Evolutionary conservation across 2,113 vertebrate species (phyloP).

Genomic region (Illadopsis cleaveri): DNA sequence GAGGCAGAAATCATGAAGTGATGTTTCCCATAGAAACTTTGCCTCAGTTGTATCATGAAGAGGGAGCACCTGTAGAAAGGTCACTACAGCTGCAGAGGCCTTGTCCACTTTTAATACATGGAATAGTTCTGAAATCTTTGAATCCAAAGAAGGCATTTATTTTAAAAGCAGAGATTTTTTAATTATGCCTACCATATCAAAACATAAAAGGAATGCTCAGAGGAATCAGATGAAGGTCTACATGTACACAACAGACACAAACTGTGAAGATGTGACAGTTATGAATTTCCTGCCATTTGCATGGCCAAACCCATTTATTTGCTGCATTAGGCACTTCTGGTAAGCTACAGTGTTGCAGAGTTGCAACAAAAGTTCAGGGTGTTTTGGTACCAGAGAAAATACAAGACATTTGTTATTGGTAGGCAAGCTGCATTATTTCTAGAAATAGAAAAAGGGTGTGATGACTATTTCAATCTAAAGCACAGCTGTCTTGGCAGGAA

Average conservation of each 20-base stretch:
- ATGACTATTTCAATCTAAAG: constrained; percentile 40
- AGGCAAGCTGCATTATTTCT: constrained; percentile 51
- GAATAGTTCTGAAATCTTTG: not conserved
- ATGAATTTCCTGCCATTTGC: not conserved
- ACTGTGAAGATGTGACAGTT: not conserved
- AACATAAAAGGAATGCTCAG: not conserved
- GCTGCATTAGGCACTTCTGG: not conserved
- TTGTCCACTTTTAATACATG: not conserved
- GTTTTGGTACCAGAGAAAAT: constrained; percentile 20
- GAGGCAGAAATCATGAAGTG: not conserved
- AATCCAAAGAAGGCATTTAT: not conserved
- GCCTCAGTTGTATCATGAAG: not conserved
- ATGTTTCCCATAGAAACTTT: not conserved
- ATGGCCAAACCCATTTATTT: not conserved
- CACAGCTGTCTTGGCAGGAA: constrained; percentile 31
- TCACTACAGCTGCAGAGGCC: not conserved
- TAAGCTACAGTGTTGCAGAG: not conserved
- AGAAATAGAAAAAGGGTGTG: constrained; percentile 40
- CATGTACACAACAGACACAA: not conserved
- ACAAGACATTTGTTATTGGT: not conserved
- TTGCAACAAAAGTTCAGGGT: not conserved
- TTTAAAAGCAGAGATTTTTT: not conserved
- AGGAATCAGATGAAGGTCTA: not conserved
- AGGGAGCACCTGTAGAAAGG: not conserved
- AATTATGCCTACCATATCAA: not conserved